phyloP scores from a whole-genome alignment of 23 tunicate genomes.

The Halocynthia roretzi region DNA sequence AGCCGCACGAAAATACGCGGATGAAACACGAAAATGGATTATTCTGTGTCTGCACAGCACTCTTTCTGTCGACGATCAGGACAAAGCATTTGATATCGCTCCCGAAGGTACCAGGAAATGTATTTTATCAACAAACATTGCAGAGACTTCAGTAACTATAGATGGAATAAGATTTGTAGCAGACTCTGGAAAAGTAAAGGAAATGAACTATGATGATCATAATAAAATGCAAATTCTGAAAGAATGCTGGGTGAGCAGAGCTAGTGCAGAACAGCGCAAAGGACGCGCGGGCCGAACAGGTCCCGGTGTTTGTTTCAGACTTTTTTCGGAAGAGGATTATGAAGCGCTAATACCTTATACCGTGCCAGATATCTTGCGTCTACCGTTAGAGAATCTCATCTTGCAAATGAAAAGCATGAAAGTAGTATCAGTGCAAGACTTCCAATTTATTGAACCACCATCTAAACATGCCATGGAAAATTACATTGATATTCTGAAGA shows the following conservation, averaged over 20 bases:
- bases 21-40: slow-evolving; percentile 84
- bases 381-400: slow-evolving; percentile 86
- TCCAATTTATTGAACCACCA: slow-evolving; percentile 90
- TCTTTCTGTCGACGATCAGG: slow-evolving; percentile 84
- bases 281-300: slow-evolving; percentile 99
- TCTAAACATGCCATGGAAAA: slow-evolving; percentile 74
- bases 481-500: slow-evolving; percentile 53
- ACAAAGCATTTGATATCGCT: slow-evolving; percentile 91
- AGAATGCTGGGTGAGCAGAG: slow-evolving; percentile 85
- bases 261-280: slow-evolving; percentile 98
- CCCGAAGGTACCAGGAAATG: slow-evolving; percentile 96
- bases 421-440: slow-evolving; percentile 48
- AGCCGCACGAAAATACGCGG: slow-evolving; percentile 74
- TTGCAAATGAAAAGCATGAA: slow-evolving; percentile 99
- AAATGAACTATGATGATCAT: slow-evolving; percentile 95
- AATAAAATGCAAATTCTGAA: slow-evolving; percentile 88
- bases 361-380: slow-evolving; percentile 84
- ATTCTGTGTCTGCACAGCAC: slow-evolving; percentile 92
- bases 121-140: slow-evolving; percentile 97
- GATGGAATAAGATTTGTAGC: slow-evolving; percentile 97
- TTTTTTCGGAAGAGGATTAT: slow-evolving; percentile 93
- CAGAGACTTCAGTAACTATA: slow-evolving; percentile 98
- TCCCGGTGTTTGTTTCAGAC: slow-evolving; percentile 89
- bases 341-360: slow-evolving; percentile 84
- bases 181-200: slow-evolving; percentile 93